A percentile compares a stretch with the other conserved stretches of the same genome.
Conservation (phyloP, 2,888 invertebrate species). For the Crematogaster levior region DNA sequence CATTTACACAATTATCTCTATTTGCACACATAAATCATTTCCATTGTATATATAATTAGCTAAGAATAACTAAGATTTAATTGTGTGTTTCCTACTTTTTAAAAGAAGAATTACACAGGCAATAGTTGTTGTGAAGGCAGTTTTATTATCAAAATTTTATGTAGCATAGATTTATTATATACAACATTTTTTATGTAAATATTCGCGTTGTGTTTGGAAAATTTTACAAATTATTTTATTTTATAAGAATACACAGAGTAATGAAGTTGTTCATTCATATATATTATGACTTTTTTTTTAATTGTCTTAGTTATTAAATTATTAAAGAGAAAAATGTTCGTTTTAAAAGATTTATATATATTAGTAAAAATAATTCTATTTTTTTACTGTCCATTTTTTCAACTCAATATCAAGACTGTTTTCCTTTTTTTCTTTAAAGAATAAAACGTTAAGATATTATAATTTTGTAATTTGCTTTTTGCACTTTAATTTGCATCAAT, state of each 20-base stretch:
- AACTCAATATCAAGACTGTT: background rate
- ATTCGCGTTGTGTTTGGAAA: conserved; percentile 32
- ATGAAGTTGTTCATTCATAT: conserved; percentile 19
- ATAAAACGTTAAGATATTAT: background rate
- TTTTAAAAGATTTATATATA: background rate
- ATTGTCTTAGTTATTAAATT: background rate
- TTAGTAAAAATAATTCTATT: conserved; percentile 7
- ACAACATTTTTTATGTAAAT: conserved; percentile 35
- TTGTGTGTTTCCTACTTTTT: background rate
- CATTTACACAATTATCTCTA: background rate
- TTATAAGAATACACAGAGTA: conserved; percentile 19
- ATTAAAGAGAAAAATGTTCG: background rate
- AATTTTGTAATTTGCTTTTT: background rate
- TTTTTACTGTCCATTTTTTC: background rate
- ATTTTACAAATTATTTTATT: too few relatives aligned
- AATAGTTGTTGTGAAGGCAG: background rate
- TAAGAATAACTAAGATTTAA: conserved; percentile 14
- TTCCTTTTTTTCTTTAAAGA: background rate
- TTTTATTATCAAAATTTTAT: background rate
- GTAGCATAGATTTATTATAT: background rate
- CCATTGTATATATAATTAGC: background rate
- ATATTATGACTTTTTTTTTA: conserved; percentile 1
- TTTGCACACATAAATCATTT: background rate
- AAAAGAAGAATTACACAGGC: background rate
- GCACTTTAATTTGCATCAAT: background rate